These are phyloP conservation scores for Ditula angustiorana DNA, from an alignment of 2,888 invertebrate species.

Conservation along the genomic window DNA sequence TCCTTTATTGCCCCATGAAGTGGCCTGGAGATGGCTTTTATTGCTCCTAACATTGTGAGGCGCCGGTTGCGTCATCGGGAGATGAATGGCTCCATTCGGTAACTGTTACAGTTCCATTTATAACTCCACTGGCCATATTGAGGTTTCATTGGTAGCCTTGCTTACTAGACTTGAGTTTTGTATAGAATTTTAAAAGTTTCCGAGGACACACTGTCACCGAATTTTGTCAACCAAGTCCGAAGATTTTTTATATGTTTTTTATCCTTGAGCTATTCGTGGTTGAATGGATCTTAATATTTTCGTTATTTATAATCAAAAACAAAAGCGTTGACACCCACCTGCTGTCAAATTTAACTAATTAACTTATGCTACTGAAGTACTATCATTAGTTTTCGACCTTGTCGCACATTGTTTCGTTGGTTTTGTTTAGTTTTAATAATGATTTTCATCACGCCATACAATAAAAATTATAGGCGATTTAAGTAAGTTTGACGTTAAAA, in stretches of 20 bases:
- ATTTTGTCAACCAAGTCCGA: not conserved
- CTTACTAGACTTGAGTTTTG: no score
- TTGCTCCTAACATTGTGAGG: conserved; percentile 23
- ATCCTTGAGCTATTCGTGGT: not conserved
- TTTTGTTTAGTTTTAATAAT: not conserved
- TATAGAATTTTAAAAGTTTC: no score
- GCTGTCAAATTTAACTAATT: conserved; percentile 3
- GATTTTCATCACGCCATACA: not conserved
- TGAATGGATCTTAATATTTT: not conserved
- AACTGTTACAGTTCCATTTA: not conserved
- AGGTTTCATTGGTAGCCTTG: no score
- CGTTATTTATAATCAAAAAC: not conserved
- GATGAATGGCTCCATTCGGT: not conserved
- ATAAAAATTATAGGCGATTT: not conserved
- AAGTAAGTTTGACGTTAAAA: not conserved
- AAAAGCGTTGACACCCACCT: conserved; percentile 1
- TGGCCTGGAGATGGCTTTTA: conserved; percentile 24
- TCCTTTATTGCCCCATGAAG: conserved; percentile 26
- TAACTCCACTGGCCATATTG: not conserved
- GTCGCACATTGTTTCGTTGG: not conserved
- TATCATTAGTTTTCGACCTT: not conserved
- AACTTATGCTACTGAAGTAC: not conserved
- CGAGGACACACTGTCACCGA: no score
- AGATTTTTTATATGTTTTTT: no score
- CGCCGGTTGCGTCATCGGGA: conserved; percentile 7